Percentiles rank a stretch among this genome's conserved stretches.
Evolutionary conservation across 1,140 invertebrate species (phyloP).

Genomic region (Apis dorsata): DNA sequence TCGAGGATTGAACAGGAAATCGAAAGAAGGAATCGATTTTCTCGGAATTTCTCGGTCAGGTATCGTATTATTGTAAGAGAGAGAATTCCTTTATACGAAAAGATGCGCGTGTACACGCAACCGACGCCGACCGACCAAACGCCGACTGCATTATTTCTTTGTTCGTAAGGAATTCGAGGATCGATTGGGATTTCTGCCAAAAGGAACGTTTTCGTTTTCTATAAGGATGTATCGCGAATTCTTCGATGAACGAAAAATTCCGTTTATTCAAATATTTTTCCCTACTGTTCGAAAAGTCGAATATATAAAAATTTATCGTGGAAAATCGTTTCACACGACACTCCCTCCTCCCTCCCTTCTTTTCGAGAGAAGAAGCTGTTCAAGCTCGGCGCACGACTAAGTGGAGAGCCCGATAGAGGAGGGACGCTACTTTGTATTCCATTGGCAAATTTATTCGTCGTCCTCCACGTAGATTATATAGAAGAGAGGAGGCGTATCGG

Average conservation of each 20-base stretch:
- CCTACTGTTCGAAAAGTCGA: not conserved
- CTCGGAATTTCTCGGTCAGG: conserved; percentile 42
- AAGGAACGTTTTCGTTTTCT: conserved; percentile 11
- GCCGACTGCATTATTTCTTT: conserved; percentile 22
- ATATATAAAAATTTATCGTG: not conserved
- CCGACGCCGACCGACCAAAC: not conserved
- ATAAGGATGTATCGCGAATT: conserved; percentile 6
- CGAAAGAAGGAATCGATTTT: not conserved
- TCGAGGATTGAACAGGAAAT: not conserved
- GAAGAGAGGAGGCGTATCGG: conserved; percentile 32
- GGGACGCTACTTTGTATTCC: conserved; percentile 66
- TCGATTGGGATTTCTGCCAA: conserved; percentile 9
- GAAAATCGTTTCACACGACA: not conserved
- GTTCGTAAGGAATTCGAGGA: conserved; percentile 20
- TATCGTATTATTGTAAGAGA: conserved; percentile 21
- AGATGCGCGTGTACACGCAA: conserved; percentile 35
- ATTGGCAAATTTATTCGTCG: conserved; percentile 66
- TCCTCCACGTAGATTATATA: conserved; percentile 47
- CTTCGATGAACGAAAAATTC: not conserved
- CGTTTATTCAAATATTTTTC: not conserved
- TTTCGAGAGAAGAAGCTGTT: conserved; percentile 5
- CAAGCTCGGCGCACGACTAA: not conserved
- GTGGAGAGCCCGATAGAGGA: not conserved
- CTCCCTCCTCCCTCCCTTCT: no score
- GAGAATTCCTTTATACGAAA: conserved; percentile 28